Evolutionary conservation across 2,888 invertebrate species (phyloP), one percentile per base, ranked within the genome.

Genomic region (Pyralis farinalis): DNA sequence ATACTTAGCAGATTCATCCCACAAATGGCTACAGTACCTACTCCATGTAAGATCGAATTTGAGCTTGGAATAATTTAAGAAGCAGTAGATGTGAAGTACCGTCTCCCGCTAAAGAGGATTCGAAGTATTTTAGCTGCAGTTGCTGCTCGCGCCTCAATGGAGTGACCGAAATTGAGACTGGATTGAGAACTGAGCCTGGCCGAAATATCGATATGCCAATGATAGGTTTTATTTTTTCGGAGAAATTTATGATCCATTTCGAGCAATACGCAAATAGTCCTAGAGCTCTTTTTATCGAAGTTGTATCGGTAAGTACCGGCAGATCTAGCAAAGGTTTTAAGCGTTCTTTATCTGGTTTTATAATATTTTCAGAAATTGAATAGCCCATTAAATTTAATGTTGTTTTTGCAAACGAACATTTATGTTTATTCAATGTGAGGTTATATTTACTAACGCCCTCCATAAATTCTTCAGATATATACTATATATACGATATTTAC

Each of bases 231-330:
- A 43, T 45, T 11, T 32, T 40, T 5, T 20, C 31, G 7, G 46
- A 46, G 21, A 47, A 49, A 10, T 47, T 49, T 1, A 12, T 35
- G 1, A 49, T 35, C 49, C 47, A 52, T 40, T 36, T 46, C 0
- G 43, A 32, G 21, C 49, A 52, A 12, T 47, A 49, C 8, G 47
- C 49, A 22, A 52, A 49, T 3, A 52, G 3, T 0, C 44, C 49
- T 1, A 51, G 12, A 0, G 40, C 28, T 21, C 46, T 10, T 37
- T 37, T 46, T 6, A 52, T 22, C 1, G 39, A 11, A 1, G 33
- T 22, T 16, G 36, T 9, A 34, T 41, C 34, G 7, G 16, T 16
- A 1, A 46, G 46, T 3, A 33, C 10, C 1, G 45, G 46, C 6
- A 51, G 35, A 10, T 48, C 29, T 6, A 51, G 7, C 1, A 51